These are phyloP conservation scores for Sphecodes monilicornis DNA, from an alignment of 2,888 invertebrate genomes.

Conservation along the genomic window DNA sequence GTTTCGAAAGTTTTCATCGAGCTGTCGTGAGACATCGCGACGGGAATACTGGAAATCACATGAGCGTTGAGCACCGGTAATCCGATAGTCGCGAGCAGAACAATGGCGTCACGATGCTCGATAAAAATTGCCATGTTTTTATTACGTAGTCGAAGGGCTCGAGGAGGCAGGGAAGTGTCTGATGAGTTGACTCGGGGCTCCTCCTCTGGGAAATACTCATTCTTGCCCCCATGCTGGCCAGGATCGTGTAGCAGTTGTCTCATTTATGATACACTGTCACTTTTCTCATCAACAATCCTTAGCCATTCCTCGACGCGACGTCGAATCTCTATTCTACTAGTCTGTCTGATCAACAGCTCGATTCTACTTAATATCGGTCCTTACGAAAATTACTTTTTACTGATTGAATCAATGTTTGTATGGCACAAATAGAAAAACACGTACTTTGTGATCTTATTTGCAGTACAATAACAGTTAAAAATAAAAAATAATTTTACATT, in stretches of 20 bases:
- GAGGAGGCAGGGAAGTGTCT: conserved; percentile 71
- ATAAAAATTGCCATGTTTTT: conserved; percentile 80
- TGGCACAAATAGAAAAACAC: neutral
- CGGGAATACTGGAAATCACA: conserved; percentile 65
- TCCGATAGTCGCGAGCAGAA: conserved; percentile 55
- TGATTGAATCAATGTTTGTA: neutral
- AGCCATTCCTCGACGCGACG: neutral
- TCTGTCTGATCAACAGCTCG: neutral
- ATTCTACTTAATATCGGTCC: neutral
- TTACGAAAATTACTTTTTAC: neutral
- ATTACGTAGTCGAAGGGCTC: conserved; percentile 80
- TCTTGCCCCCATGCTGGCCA: conserved; percentile 57
- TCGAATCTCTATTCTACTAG: neutral
- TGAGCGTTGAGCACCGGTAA: conserved; percentile 48
- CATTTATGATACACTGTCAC: conserved; percentile 32
- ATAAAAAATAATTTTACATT: neutral
- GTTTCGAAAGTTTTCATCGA: conserved; percentile 70
- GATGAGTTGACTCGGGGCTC: conserved; percentile 79
- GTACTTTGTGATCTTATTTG: neutral
- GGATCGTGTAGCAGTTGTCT: conserved; percentile 37
- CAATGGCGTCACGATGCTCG: conserved; percentile 65
- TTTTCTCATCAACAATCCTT: neutral
- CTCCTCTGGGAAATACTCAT: conserved; percentile 83
- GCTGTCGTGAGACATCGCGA: conserved; percentile 67
- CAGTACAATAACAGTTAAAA: neutral